Base-by-base conservation (phyloP, 2,888 invertebrate species). In the Pristionchus arcanus region DNA sequence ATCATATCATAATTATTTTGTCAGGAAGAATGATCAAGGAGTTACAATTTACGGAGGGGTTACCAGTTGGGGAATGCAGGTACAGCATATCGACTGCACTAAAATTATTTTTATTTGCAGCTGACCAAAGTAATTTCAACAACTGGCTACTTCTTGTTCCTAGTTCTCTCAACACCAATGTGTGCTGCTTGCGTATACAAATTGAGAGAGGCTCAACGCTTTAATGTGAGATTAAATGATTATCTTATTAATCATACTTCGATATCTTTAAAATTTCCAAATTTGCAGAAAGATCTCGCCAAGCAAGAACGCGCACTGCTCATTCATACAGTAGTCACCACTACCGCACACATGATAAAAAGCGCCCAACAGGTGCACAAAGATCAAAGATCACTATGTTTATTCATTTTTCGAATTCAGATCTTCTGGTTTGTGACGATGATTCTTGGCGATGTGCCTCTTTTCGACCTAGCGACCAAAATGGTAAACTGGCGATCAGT, bases 381-480 rank as follows among this genome's bases (percentile, higher is more conserved):
- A 71, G 21, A 15, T 34, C 31, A 31, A 34, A 71, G 31, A 71
- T 34, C 31, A 13, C 2, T 34, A 71, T 34, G 15, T 2, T 2
- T 2, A 34, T 63, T n/a, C 0, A 77, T 3, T 25, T 42, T 25
- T 9, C 25, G 13, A 5, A 42, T 77, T 77, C 34, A 77, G 74
- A 77, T 77, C 21, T 77, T 77, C 74, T 77, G 74, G 74, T 77
- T 77, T 42, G 31, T 77, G 1, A 42, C 74, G 15, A 77, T 77
- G 74, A 25, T 77, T 31, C n/a, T 77, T 0, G 42, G 25, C 21
- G 42, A 77, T 31, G 42, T 16, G 21, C 9, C 25, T 25, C 16
- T 77, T 0, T 77, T 25, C 74, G 42, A 77, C 31, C 42, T 77
- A 0, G 25, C 37, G 34, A 42, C 74, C 16, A 77, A 42, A 77